phyloP scores from a whole-genome alignment of 2,888 invertebrate species.

The Ectemnius continuus region DNA sequence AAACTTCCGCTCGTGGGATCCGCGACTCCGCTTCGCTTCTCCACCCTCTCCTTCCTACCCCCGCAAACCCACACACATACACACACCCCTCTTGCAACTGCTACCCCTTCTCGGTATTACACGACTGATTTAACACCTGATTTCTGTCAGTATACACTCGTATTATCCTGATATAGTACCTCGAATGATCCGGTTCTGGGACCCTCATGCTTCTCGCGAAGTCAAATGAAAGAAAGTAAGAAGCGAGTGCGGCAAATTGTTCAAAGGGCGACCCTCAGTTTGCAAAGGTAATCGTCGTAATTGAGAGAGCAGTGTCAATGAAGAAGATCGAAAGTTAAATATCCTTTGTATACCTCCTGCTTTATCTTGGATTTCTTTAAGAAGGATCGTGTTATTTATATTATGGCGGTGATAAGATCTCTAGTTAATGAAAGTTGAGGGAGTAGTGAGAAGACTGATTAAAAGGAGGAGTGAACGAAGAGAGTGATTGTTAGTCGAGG shows the following conservation, averaged over 20 bases:
- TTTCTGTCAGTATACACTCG: too few species aligned
- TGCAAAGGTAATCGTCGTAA: constrained; percentile 63
- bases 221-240: constrained; percentile 59
- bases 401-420: too few species aligned
- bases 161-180: too few species aligned
- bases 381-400: too few species aligned
- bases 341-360: too few species aligned
- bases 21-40: constrained; percentile 59
- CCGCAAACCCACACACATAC: not conserved
- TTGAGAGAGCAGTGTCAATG: constrained; percentile 39
- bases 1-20: constrained; percentile 72
- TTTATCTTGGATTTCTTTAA: too few species aligned
- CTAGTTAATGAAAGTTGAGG: too few species aligned
- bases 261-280: constrained; percentile 54
- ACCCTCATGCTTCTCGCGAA: constrained; percentile 56
- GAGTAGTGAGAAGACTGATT: too few species aligned
- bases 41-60: constrained; percentile 32
- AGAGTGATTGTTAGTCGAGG: not conserved
- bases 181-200: constrained; percentile 20
- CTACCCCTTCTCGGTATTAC: constrained; percentile 28
- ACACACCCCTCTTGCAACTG: constrained; percentile 12
- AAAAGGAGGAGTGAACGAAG: too few species aligned
- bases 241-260: constrained; percentile 45
- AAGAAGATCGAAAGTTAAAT: too few species aligned
- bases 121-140: not conserved